Evolutionary conservation across 2,113 vertebrate genomes (phyloP), one percentile per base, ranked within the genome.

Genomic region (Eulacestoma nigropectus): DNA sequence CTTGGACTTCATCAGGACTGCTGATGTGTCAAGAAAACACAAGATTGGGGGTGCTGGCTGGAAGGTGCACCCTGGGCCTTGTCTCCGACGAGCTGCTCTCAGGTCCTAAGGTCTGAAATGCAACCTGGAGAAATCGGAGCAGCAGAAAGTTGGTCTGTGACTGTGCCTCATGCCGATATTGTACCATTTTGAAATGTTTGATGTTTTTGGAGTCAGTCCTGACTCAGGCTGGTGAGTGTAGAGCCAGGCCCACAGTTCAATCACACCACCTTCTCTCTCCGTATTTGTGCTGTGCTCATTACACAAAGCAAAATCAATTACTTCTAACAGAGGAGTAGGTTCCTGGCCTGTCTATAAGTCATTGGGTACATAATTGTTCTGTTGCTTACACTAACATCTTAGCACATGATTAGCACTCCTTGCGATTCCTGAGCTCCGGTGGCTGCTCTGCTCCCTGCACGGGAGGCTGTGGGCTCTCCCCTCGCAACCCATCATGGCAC

Each of bases 261-360:
- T 93, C 87, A 93, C 74, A 35, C 25, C 82, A 72, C 83, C 84
- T 88, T 87, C 89, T 91, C 91, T 50, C 37, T 60, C 49, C 12
- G 11, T 81, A 20, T 86, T 93, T 94, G 74, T 64, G 89, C 93
- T 84, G 49, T 52, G 83, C 97, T 85, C 84, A 64, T 96, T 95
- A 95, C 84, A 60, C 83, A 64, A 69, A 95, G 85, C 1, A 2
- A 96, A 98, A 97, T 98, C 97, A 97, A 97, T 97, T 97, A 98
- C 92, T 93, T 62, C 73, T 85, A 95, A 95, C 9, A 70, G 96
- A 90, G 95, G 75, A 90, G 95, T 82, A 77, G 88, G 94, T 93
- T 88, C 88, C 63, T 88, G 96, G 92, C 85, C 79, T 72, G 77
- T 64, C 74, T 84, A 93, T 94, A 97, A 96, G 96, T 95, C 96